phyloP scores from a whole-genome alignment of 2,888 invertebrate genomes.

The Dasysyrphus tricinctus region DNA sequence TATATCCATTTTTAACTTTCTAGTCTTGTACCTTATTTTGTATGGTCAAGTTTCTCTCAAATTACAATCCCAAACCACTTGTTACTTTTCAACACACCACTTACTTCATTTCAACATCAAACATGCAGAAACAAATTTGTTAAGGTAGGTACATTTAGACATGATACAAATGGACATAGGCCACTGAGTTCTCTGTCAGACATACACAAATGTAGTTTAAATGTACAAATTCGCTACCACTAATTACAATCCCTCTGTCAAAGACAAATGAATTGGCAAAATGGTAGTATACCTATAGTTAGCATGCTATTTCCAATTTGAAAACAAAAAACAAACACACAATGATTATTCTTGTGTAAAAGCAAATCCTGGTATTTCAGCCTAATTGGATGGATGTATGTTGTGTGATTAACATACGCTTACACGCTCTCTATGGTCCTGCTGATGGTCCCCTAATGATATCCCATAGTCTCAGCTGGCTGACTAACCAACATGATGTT shows the following conservation, averaged over 20 bases:
- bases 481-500: neutral
- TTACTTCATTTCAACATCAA: constrained; percentile 9
- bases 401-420: constrained; percentile 44
- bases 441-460: neutral
- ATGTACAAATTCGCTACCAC: constrained; percentile 35
- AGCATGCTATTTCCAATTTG: neutral
- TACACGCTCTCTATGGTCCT: constrained; percentile 24
- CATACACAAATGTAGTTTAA: no score
- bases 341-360: neutral
- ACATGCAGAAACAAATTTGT: constrained; percentile 7
- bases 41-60: neutral
- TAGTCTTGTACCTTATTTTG: no score
- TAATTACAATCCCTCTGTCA: constrained; percentile 43
- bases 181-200: neutral
- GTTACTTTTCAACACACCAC: constrained; percentile 9
- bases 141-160: neutral
- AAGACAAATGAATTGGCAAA: constrained; percentile 37
- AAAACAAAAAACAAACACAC: neutral
- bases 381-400: constrained; percentile 37
- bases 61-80: neutral
- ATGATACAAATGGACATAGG: neutral
- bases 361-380: constrained; percentile 20
- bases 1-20: no score
- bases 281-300: neutral
- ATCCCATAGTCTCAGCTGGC: neutral